These are phyloP conservation scores for Acipenser oxyrinchus DNA, from an alignment of 2,797 vertebrate species.

Conservation along the genomic window DNA sequence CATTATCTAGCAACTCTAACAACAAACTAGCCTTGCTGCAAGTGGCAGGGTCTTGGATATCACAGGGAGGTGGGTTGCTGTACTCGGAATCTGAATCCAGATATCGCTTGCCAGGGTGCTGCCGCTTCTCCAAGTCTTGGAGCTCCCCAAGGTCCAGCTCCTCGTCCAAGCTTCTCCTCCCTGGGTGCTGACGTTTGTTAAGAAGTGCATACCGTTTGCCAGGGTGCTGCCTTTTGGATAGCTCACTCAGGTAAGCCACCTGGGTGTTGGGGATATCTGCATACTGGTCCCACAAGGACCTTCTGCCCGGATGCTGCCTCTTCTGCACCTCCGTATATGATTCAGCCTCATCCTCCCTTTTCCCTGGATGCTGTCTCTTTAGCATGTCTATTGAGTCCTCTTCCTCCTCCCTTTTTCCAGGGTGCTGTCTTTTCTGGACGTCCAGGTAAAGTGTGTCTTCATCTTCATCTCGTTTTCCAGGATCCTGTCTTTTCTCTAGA, in stretches of 20 bases:
- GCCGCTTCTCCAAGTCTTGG: slow-evolving; percentile 61
- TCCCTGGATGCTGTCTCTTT: slow-evolving; percentile 70
- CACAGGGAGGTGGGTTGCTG: slow-evolving; percentile 55
- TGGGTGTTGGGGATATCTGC: slow-evolving; percentile 40
- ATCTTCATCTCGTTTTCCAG: slow-evolving; percentile 63
- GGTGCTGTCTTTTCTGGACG: slow-evolving; percentile 43
- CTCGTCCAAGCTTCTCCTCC: slow-evolving; percentile 50
- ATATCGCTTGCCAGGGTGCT: slow-evolving; percentile 74
- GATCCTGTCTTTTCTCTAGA: slow-evolving; percentile 66
- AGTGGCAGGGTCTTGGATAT: slow-evolving; percentile 45
- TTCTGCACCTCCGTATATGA: slow-evolving; percentile 50
- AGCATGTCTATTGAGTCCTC: slow-evolving; percentile 41
- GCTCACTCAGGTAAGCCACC: slow-evolving; percentile 42
- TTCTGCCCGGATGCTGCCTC: slow-evolving; percentile 73
- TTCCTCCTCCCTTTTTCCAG: slow-evolving; percentile 37
- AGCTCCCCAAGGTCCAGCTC: slow-evolving; percentile 42
- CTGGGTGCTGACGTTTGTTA: slow-evolving; percentile 64
- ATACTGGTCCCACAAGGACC: slow-evolving; percentile 44
- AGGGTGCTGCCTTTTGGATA: slow-evolving; percentile 74
- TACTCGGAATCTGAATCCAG: slow-evolving; percentile 56
- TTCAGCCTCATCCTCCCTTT: slow-evolving; percentile 56
- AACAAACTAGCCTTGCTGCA: slow-evolving; percentile 68
- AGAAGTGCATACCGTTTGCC: slow-evolving; percentile 62
- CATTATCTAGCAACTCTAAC: slow-evolving; percentile 66
- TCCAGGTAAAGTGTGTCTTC: slow-evolving; percentile 34